Conservation (phyloP, 1,140 invertebrate species). For the Aethina tumida region DNA sequence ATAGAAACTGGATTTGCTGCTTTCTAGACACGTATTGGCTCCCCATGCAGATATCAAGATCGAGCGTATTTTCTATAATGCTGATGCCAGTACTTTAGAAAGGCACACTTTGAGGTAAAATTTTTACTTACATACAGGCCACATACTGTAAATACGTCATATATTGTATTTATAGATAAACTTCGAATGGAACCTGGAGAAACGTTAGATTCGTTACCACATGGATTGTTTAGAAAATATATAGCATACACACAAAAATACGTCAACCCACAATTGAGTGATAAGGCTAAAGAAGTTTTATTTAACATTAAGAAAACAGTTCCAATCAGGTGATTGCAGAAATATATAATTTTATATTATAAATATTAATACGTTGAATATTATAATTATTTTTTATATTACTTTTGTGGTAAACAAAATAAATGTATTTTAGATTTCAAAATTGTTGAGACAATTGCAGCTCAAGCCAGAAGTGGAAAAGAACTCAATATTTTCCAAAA, state of each 20-base stretch:
- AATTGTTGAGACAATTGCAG: constrained; percentile 62
- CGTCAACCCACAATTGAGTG: constrained; percentile 68
- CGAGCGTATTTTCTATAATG: constrained; percentile 2
- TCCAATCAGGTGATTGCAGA: constrained; percentile 41
- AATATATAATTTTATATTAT: too few species aligned
- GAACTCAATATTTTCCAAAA: constrained; percentile 61
- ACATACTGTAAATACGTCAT: neutral
- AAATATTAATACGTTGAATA: too few species aligned
- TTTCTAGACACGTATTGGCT: constrained; percentile 75
- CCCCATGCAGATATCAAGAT: constrained; percentile 48
- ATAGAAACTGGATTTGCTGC: constrained; percentile 54
- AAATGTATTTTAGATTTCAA: constrained; percentile 53
- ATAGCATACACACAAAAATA: constrained; percentile 86
- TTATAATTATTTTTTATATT: constrained; percentile 4
- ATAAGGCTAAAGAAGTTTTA: constrained; percentile 79
- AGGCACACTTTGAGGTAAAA: constrained; percentile 31
- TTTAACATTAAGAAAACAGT: constrained; percentile 60
- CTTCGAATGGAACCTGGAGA: constrained; percentile 36
- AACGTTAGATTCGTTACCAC: constrained; percentile 60
- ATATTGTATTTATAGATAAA: constrained; percentile 21
- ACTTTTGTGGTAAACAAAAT: neutral
- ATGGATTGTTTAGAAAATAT: constrained; percentile 74
- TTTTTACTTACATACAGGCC: neutral
- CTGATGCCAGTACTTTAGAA: constrained; percentile 29
- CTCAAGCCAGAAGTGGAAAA: constrained; percentile 48